Evolutionary conservation across 2,888 invertebrate genomes (phyloP).

Genomic region (Pristionchus mayeri): DNA sequence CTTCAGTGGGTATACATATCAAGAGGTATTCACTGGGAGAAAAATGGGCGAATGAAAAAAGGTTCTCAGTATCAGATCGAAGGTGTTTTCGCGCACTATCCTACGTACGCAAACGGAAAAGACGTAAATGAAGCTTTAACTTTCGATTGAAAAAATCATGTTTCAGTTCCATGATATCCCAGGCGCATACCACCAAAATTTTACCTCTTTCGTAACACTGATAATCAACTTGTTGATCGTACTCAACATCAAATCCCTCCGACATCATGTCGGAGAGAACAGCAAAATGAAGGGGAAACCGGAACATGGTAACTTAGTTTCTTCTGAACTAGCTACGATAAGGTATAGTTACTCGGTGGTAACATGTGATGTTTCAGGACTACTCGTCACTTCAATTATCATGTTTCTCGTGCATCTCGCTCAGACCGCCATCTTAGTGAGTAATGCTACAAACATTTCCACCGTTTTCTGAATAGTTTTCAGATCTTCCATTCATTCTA

Average conservation of each 20-base stretch:
- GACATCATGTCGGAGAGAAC: neutral
- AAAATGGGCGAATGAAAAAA: no score
- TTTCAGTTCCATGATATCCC: neutral
- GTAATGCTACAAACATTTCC: neutral
- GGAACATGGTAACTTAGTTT: neutral
- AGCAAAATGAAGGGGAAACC: conserved; percentile 7
- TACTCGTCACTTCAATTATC: neutral
- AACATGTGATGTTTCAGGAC: neutral
- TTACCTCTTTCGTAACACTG: neutral
- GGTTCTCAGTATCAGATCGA: neutral
- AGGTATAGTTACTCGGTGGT: neutral
- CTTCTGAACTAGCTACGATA: neutral
- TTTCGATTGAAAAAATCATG: no score
- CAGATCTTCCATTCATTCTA: neutral
- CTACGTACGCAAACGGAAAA: neutral
- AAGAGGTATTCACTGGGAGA: neutral
- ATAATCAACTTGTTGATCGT: neutral
- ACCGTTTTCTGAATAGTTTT: neutral
- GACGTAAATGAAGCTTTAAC: neutral
- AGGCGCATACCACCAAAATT: neutral
- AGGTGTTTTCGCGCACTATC: neutral
- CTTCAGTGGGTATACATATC: neutral
- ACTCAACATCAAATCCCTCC: neutral
- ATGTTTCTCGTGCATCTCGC: neutral
- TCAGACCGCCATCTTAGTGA: neutral